Evolutionary conservation across 2,797 vertebrate species (phyloP), one percentile per base, ranked within the genome.

Genomic region (Sciurus vulgaris): DNA sequence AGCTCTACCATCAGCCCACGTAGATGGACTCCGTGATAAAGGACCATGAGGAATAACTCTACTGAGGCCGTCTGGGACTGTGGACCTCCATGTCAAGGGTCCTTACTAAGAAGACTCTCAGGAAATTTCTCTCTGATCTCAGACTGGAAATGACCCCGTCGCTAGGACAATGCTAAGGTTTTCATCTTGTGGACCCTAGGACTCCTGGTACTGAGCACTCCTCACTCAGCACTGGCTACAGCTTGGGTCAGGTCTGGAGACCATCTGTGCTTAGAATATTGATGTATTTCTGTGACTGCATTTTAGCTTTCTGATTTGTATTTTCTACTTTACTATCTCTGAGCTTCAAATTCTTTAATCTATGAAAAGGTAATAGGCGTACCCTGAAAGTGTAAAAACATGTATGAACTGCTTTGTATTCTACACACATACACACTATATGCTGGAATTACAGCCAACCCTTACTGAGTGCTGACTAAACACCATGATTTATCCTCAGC

Each of bases 311-410:
- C 92, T 51, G 49, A 56, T 78, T 82, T 86, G 33, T 2, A 79
- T 69, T 89, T 74, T 81, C 74, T 65, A 83, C 10, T 77, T 67
- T 49, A 65, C 69, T 89, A 7, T 82, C 79, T 70, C 74, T 73
- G 9, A 72, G 30, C 22, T 18, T 51, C n/a, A 86, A 92, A 65
- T 86, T 89, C 67, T 63, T 82, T 77, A 41, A 41, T 54, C 5
- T 54, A 17, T 33, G 65, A 86, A 89, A 73, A 28, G 26, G 65
- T 38, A 65, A 63, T 44, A 85, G 33, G n/a, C 41, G 70, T 54
- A 93, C 49, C 14, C 20, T 30, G 14, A 94, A 65, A 76, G 56
- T 56, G 76, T n/a, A 4, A 41, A 79, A 87, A 85, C 15, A 5
- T 47, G 30, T 18, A 38, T 38, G 88, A 67, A 49, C 33, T 70